phyloP scores from a whole-genome alignment of 2,888 invertebrate species.

The Dryadula phaetusa region DNA sequence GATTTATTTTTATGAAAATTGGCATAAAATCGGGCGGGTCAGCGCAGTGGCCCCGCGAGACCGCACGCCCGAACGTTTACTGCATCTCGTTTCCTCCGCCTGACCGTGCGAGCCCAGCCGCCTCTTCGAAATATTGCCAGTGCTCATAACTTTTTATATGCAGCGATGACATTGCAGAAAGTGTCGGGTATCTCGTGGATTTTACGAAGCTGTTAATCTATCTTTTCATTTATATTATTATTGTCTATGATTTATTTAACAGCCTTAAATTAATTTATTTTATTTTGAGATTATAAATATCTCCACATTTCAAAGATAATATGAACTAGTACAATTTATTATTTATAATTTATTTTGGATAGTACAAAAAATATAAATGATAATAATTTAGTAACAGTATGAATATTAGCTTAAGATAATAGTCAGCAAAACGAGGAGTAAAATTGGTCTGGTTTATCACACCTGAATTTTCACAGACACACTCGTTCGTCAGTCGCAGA shows the following conservation, averaged over 20 bases:
- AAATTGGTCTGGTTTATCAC: neutral
- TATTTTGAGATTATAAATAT: neutral
- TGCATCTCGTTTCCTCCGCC: slow-evolving; percentile 82
- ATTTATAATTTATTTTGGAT: neutral
- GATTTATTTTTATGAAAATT: slow-evolving; percentile 85
- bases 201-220: slow-evolving; percentile 56
- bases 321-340: neutral
- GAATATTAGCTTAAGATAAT: neutral
- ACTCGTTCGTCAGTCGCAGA: neutral
- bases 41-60: slow-evolving; percentile 79
- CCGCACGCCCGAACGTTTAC: slow-evolving; percentile 83
- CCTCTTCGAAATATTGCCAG: slow-evolving; percentile 80
- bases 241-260: slow-evolving; percentile 16
- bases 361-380: neutral
- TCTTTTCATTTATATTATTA: slow-evolving; percentile 12
- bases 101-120: slow-evolving; percentile 51
- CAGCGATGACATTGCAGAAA: slow-evolving; percentile 83
- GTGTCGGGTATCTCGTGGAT: slow-evolving; percentile 61
- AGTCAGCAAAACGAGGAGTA: neutral
- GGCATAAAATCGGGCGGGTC: slow-evolving; percentile 83
- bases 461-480: slow-evolving; percentile 26
- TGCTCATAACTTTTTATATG: slow-evolving; percentile 84
- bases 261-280: neutral
- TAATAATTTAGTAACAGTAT: neutral
- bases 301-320: neutral